Evolutionary conservation across 2,888 invertebrate genomes (phyloP), one percentile per base, ranked within the genome.

Genomic region (Horisme vitalbata): DNA sequence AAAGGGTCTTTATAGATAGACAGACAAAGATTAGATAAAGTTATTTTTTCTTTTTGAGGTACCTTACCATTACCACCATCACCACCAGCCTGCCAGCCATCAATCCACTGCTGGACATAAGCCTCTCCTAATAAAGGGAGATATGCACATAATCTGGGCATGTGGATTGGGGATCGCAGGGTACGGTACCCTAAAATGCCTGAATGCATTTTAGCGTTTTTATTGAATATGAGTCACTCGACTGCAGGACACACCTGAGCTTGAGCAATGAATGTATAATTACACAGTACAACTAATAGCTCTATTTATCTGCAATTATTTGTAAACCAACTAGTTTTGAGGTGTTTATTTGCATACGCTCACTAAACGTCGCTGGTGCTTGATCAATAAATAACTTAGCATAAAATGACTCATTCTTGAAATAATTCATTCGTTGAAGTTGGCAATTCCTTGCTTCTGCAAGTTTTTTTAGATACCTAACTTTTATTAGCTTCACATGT

Each of bases 301-400:
- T 56, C 48, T 55, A 50, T 61, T 65, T 63, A 67, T 61, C 47
- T 53, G 51, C 55, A 59, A 59, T 61, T 61, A 64, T 64, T 52
- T 52, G 36, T 38, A 46, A 51, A 38, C 37, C 21, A 39, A 52
- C 59, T 50, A 38, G 65, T 63, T 54, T 57, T 47, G 33, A 52
- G 57, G 48, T 44, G 55, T 59, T 52, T 49, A 60, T 71, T 64
- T 60, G 54, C 63, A 60, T 62, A 50, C 1, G 35, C 41, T 46
- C 20, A 37, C 32, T 27, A 30, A 33, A 32, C 10, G 28, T 33
- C 10, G 23, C 23, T 4, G 20, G 32, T 38, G 13, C 14, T 36
- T 32, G 7, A 36, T 41, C 37, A 27, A 38, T 41, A 43, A 30
- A 39, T 32, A 28, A 20, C n/a, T 36, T n/a, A n/a, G n/a, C n/a